Evolutionary conservation across 1,140 invertebrate genomes (phyloP), one percentile per base, ranked within the genome.

Genomic region (Himalopsyche phryganea): DNA sequence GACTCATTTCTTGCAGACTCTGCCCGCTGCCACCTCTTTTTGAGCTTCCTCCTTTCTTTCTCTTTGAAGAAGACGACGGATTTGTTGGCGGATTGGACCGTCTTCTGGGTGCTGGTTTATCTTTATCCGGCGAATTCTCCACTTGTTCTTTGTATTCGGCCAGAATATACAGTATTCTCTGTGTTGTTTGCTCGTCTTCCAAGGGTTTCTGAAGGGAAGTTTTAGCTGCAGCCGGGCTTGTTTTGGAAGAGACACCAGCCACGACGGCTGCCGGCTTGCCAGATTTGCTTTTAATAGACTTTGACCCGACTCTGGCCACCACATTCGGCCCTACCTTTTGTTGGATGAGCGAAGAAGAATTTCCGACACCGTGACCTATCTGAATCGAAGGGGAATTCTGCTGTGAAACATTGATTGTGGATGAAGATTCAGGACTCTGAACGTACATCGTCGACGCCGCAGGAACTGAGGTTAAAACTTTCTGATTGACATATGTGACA

Each of bases 101-200:
- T 66, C 87, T 76, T 56, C 87, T 75, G 0, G 87, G 88, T 1
- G 88, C 88, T 0, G 89, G 89, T 69, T 90, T 91, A 69, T 90
- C 88, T 67, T 90, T 90, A 69, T 90, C 88, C 0, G 88, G 88
- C 3, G 87, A 89, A 68, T 90, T 90, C 51, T 88, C 76, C 32
- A 90, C 72, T 65, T 90, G 88, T 65, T 90, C 88, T 36, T 88
- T 87, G 70, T 91, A 91, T 66, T 89, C 85, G 1, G 88, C 87
- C 14, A 91, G 69, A 66, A 91, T 91, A 49, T 88, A 88, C 54
- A 90, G 83, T 54, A 91, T 90, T 49, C 88, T 78, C 67, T 90
- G 87, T 1, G 87, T 87, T 0, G 88, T 90, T 67, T 90, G 86
- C 68, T 90, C 88, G 66, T 90, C 88, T 72, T 91, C 89, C 62